Base-by-base conservation (phyloP, 2,888 invertebrate species). In the Patella depressa region DNA sequence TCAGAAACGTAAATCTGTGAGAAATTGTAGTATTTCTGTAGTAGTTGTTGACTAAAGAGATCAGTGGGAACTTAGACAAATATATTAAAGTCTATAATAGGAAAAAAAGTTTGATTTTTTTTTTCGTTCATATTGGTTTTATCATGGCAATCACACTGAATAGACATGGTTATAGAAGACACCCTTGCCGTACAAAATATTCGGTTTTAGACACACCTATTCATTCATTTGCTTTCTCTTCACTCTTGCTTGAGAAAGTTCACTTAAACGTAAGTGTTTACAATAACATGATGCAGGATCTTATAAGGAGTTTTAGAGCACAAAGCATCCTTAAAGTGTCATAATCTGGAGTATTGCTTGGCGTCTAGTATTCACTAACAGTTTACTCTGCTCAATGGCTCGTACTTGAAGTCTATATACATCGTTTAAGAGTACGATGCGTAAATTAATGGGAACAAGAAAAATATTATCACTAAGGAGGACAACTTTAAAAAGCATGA, bases 261-360 rank as follows among this genome's bases (percentile, higher is more conserved):
- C 65, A 65, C 65, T 65, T 65, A 65, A 65, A 65, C 65, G 24
- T 65, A 65, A 65, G 65, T 65, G 65, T 65, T 65, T 65, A 65
- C 65, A 65, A 65, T 65, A 65, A 65, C 65, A 65, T 65, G 65
- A 65, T 65, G 65, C 65, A 24, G 65, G 65, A 65, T 24, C 24
- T 19, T 65, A 65, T 65, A 24, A 65, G 65, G 19, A 65, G 65
- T 65, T 24, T 24, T 65, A 65, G 11, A 65, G 65, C 65, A 65
- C 65, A 65, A 65, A 65, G 24, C 65, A 65, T 65, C 65, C 65
- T 65, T 65, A 65, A 65, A 65, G 65, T 65, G 65, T 65, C 65
- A 65, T 65, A 65, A 65, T 65, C 65, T 65, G 19, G 24, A 65
- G 65, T 65, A 65, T 65, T 65, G 65, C n/a, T 65, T 65, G 65